Evolutionary conservation across 1,140 invertebrate genomes (phyloP), one percentile per base, ranked within the genome.

Genomic region (Bombus vancouverensis): DNA sequence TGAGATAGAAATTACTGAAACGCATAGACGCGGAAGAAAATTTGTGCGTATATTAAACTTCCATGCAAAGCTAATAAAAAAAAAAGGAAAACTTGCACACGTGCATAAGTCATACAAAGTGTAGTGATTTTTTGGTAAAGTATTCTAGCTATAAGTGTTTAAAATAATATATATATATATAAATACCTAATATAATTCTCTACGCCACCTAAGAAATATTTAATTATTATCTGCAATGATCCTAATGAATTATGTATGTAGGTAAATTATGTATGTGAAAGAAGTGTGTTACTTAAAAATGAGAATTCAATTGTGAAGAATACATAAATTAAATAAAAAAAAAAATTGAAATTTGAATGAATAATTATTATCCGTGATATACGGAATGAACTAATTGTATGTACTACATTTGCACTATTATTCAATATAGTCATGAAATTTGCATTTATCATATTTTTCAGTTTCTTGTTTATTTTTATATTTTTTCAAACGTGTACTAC

Each of bases 401-500:
- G 15, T 22, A 34, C 15, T 28, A 62, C 34, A 37, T 72, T 37
- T 59, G 32, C n/a, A 59, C 57, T 25, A 4, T 68, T 42, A 53
- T 34, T 44, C 28, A 47, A 37, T 57, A 71, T 71, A 83, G 42
- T 68, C 44, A 70, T 82, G 53, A 77, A 85, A n/a, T 47, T 59
- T 77, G 66, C 72, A 91, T 87, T 85, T 91, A 42, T 57, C 22
- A 53, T 68, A 10, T 85, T 82, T 83, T 62, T 13, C 44, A 86
- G 65, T 62, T 62, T 62, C 72, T 86, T 59, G 8, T 90, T 87
- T 88, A 75, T 91, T 89, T 91, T 90, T 87, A 73, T 85, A 89
- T 72, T 85, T 87, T 91, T 87, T 74, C 70, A 88, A 80, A 53
- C 70, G 62, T 8, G 18, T 53, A 8, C 6, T 53, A 53, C 5